Conservation (phyloP, 2,113 vertebrate genomes). For the Coptodon bakossiorum region DNA sequence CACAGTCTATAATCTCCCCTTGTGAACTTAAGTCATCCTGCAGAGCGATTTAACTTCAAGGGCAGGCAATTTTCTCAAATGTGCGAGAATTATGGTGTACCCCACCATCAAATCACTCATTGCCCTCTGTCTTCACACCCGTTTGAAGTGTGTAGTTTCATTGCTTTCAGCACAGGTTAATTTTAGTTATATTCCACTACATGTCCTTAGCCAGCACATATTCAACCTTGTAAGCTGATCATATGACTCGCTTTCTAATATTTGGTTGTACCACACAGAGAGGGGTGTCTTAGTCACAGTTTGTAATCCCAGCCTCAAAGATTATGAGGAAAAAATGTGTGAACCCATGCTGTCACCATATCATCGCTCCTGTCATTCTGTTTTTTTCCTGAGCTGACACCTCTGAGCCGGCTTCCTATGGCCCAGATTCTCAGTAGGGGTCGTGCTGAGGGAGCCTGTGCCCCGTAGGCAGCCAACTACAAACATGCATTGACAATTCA, state of each 20-base stretch:
- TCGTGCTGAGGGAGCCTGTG: slow-evolving; percentile 11
- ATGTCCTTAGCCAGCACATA: slow-evolving; percentile 3
- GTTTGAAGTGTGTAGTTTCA: neutral
- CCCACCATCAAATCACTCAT: neutral
- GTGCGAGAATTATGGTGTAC: neutral
- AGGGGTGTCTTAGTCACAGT: neutral
- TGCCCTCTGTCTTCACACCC: neutral
- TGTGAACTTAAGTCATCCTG: slow-evolving; percentile 12
- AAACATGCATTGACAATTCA: slow-evolving; percentile 56
- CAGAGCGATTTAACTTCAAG: neutral
- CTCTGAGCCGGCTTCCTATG: slow-evolving; percentile 4
- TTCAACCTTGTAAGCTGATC: neutral
- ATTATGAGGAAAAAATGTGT: neutral
- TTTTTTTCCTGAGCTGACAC: slow-evolving; percentile 7
- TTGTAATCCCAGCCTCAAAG: slow-evolving; percentile 13
- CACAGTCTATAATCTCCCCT: slow-evolving; percentile 17
- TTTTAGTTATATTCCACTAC: neutral
- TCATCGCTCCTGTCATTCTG: neutral
- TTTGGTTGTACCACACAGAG: neutral
- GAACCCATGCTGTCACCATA: neutral
- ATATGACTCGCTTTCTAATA: neutral
- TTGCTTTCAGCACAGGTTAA: neutral
- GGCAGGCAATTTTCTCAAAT: slow-evolving; percentile 5
- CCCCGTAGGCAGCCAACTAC: slow-evolving; percentile 33
- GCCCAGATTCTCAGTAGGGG: slow-evolving; percentile 32